Base-by-base conservation (phyloP, 2,113 vertebrate genomes). In the Scophthalmus maximus region DNA sequence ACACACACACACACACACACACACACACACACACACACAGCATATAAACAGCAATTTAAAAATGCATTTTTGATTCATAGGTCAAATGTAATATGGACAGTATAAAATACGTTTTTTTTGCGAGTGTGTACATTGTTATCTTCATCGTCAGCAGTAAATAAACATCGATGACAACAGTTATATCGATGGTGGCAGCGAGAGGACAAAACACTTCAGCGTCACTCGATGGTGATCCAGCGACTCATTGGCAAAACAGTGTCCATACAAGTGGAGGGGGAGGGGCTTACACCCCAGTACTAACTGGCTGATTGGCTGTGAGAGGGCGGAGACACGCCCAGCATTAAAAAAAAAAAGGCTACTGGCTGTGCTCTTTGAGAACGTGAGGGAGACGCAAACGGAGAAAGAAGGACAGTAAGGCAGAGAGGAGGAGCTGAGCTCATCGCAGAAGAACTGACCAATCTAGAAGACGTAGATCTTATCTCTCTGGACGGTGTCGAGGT, bases 401-500 rank as follows among this genome's bases (percentile, higher is more conserved):
- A 55, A 47, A 34, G 18, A 30, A 18, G 20, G 68, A 50, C 11
- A 50, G 71, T 91, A 92, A 91, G 90, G 88, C 86, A 68, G 77
- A 84, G 76, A 82, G 14, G 68, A 78, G 10, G 71, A 81, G 72
- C 62, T n/a, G 50, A 76, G 75, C 67, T 73, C 64, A 18, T 81
- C 50, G 18, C 44, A 29, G 49, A 11, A n/a, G 58, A 64, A 78
- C 51, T 0, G n/a, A 36, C 22, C 2, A 5, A 23, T 76, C 76
- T 87, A 92, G 87, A 99, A 99, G 62, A 96, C 98, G 0, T 94
- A 98, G 91, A 99, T 99, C 93, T 98, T 98, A 92, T 99, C 96
- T 88, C 97, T 94, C 88, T 95, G 96, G 81, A 97, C 92, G 0
- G 90, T 89, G 82, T 99, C 95, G 34, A 99, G 91, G 92, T 99